These are phyloP conservation scores for Gobiocypris rarus DNA, from an alignment of 2,113 vertebrate species.

Conservation along the genomic window DNA sequence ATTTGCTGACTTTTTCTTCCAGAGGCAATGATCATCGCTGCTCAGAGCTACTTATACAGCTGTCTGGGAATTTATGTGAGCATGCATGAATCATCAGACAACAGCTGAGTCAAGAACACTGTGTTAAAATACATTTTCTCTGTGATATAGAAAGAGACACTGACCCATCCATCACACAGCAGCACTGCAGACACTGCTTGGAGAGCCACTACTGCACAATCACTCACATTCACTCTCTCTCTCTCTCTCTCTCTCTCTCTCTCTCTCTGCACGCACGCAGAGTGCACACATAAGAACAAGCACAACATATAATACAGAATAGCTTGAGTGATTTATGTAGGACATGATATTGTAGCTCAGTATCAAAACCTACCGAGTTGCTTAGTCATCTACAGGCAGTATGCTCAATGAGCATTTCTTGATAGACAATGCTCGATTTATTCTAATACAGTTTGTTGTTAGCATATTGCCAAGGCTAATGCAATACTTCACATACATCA, in stretches of 20 bases:
- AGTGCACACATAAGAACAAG: neutral
- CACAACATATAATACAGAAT: neutral
- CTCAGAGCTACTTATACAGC: constrained; percentile 53
- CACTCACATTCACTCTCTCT: neutral
- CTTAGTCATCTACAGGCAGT: no score
- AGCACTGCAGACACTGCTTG: neutral
- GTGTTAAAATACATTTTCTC: constrained; percentile 15
- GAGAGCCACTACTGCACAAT: neutral
- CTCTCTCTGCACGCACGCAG: no score
- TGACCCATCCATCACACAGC: constrained; percentile 15
- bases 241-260: no score
- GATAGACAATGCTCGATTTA: neutral
- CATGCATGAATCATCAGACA: constrained; percentile 29
- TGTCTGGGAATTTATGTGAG: constrained; percentile 26
- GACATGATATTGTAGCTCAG: no score
- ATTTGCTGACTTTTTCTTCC: constrained; percentile 10
- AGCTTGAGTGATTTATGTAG: neutral
- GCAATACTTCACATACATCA: neutral
- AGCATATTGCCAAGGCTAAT: no score
- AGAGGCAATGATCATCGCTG: constrained; percentile 52
- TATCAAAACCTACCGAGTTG: no score
- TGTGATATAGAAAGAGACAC: constrained; percentile 14
- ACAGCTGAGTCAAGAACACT: neutral
- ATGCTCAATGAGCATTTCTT: neutral
- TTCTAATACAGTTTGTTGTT: neutral